Evolutionary conservation across 1,140 invertebrate genomes (phyloP), one percentile per base, ranked within the genome.

Genomic region (Magallana angulata): DNA sequence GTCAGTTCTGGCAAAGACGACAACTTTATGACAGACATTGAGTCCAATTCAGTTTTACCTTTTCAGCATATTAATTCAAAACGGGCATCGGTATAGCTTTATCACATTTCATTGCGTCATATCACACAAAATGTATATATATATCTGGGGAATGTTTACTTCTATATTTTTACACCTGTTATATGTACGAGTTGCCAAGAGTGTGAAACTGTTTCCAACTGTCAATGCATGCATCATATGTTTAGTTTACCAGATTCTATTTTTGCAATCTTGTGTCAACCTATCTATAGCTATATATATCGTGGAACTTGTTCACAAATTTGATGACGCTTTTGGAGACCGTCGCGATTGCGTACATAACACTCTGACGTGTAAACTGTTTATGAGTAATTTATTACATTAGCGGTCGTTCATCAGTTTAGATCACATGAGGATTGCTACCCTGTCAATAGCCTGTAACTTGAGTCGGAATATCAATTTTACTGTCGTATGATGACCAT

Each of bases 1-100:
- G 93, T 96, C 11, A 85, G 71, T 36, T 82, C 87, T 14, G 84
- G 76, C 58, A 88, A 89, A 62, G 89, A 89, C 8, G 89, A 91
- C 81, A 85, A 85, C 18, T 85, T 86, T 83, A 87, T 83, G 14
- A 84, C 85, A 60, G 89, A 87, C 56, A 87, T 89, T 11, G 90
- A 90, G 85, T 88, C 87, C n/a, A 89, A 89, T 84, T 89, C 91
- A 1, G 83, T 88, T 60, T 82, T 85, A 85, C 82, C 85, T 84
- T 91, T 85, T 85, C 64, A 89, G 18, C 76, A 84, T 68, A 84
- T 91, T 56, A 85, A 90, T 30, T 89, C 82, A 85, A 91, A 91
- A 86, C 56, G 91, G 82, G 91, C 91, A 16, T 91, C 91, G 30
- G 91, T 76, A 76, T 76, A 76, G 11, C 18, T 36, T 76, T 76